Conservation (phyloP, 2,113 vertebrate species). For the Trematocara stigmaticum region DNA sequence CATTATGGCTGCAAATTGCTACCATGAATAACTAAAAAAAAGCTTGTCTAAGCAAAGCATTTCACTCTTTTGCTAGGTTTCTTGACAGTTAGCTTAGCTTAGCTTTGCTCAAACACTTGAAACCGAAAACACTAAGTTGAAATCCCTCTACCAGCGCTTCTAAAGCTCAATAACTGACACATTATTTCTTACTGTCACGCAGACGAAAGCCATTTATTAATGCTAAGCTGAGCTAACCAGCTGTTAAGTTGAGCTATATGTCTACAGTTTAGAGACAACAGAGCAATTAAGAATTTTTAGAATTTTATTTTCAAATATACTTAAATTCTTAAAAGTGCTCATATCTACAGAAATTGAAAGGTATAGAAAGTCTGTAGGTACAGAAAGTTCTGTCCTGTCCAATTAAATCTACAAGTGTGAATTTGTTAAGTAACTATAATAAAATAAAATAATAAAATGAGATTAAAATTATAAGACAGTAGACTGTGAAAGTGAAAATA, state of each 20-base stretch:
- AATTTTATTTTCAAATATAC: neutral
- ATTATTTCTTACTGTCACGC: neutral
- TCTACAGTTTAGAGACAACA: neutral
- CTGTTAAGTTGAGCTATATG: neutral
- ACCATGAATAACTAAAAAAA: neutral
- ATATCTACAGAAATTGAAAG: neutral
- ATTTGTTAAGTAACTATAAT: neutral
- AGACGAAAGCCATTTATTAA: neutral
- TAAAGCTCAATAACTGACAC: neutral
- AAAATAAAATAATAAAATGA: neutral
- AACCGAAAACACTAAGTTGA: neutral
- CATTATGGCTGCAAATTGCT: neutral
- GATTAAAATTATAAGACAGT: neutral
- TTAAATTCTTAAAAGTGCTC: neutral
- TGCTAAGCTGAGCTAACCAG: neutral
- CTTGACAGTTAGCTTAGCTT: neutral
- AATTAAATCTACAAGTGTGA: neutral
- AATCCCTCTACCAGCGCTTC: neutral
- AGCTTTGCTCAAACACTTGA: neutral
- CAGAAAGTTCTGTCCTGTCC: neutral
- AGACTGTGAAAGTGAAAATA: neutral
- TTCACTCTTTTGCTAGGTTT: neutral
- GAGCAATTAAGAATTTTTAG: neutral
- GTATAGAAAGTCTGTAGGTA: neutral
- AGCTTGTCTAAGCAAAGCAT: neutral